Evolutionary conservation across 2,888 invertebrate species (phyloP).

Genomic region (Theodoxus fluviatilis): DNA sequence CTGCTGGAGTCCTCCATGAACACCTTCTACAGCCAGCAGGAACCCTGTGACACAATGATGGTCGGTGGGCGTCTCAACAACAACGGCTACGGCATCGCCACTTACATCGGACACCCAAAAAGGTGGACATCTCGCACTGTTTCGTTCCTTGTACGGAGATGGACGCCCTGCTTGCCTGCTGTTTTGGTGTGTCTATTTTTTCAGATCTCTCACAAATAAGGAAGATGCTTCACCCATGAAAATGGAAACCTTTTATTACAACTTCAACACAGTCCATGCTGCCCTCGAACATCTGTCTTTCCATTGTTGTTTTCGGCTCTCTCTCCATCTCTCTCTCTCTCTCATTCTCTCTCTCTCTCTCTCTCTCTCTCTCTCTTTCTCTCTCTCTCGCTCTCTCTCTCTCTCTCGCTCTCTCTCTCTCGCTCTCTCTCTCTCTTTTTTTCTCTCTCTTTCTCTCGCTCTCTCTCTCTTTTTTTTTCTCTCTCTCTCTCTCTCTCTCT

Average conservation of each 20-base stretch:
- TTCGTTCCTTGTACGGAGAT: neutral
- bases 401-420: too few relatives aligned
- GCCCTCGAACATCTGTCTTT: too few relatives aligned
- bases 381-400: too few relatives aligned
- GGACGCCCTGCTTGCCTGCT: too few relatives aligned
- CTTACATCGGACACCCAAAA: constrained; percentile 72
- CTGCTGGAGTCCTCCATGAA: constrained; percentile 71
- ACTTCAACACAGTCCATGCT: too few relatives aligned
- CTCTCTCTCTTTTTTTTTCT: neutral
- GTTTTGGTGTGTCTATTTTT: too few relatives aligned
- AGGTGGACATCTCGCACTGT: constrained; percentile 33
- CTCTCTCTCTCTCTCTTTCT: neutral
- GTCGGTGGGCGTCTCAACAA: constrained; percentile 82
- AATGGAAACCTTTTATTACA: too few relatives aligned
- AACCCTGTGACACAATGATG: constrained; percentile 72
- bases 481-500: constrained; percentile 10
- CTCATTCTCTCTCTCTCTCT: neutral
- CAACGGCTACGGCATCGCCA: constrained; percentile 94
- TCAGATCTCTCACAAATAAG: too few relatives aligned
- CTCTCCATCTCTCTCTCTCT: too few relatives aligned
- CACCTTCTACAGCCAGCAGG: constrained; percentile 84
- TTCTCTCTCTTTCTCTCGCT: neutral
- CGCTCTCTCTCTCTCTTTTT: constrained; percentile 10
- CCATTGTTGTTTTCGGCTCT: too few relatives aligned
- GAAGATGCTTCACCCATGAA: too few relatives aligned